Percentiles rank a stretch among this genome's conserved stretches.
Evolutionary conservation across 2,113 vertebrate genomes (phyloP).

Genomic region (Orycteropus afer): DNA sequence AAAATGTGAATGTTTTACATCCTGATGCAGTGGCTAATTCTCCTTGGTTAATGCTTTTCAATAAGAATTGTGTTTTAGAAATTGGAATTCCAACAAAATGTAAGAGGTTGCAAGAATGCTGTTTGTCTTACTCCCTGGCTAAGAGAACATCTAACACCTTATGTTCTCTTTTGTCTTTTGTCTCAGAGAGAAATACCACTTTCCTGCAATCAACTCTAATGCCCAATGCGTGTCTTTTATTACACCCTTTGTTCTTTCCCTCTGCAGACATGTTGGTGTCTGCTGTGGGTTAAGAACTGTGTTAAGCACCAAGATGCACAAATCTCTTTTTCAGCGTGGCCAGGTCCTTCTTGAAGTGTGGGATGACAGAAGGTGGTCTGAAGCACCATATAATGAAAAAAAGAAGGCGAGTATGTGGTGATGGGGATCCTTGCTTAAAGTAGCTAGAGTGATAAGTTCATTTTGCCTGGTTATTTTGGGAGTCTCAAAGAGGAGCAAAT

Average conservation of each 20-base stretch:
- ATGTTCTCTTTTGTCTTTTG: not conserved
- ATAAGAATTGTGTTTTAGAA: conserved; percentile 12
- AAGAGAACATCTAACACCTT: not conserved
- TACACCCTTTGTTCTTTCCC: not conserved
- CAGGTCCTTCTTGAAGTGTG: not conserved
- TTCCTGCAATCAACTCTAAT: not conserved
- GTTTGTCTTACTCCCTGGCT: not conserved
- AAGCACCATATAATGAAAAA: too few relatives aligned
- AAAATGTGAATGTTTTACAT: not conserved
- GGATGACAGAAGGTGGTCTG: not conserved
- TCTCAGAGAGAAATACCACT: not conserved
- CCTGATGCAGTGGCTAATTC: not conserved
- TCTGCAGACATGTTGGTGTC: not conserved
- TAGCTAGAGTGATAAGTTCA: not conserved
- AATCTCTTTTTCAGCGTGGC: accelerated
- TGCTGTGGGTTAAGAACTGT: not conserved
- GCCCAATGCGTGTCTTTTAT: not conserved
- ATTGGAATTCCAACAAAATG: not conserved
- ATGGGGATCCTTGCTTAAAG: too few relatives aligned
- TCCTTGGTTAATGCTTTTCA: not conserved
- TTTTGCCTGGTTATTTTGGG: not conserved
- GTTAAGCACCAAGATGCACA: not conserved
- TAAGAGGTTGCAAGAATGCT: not conserved
- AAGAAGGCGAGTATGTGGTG: too few relatives aligned
- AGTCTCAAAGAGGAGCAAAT: conserved; percentile 11